Evolutionary conservation across 2,113 vertebrate species (phyloP), one percentile per base, ranked within the genome.

Genomic region (Bos taurus): DNA sequence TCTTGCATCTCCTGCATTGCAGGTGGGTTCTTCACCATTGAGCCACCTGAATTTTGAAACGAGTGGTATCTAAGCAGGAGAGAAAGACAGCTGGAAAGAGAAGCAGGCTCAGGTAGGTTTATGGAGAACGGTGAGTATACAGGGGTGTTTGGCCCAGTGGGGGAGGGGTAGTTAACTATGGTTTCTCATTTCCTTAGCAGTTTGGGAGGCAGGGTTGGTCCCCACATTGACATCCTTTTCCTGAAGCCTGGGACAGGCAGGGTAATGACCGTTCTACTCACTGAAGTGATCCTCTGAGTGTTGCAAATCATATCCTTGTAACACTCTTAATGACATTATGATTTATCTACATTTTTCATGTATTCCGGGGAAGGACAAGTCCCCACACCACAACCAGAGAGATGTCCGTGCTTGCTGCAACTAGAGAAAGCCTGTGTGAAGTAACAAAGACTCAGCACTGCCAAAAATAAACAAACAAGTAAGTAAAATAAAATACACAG

Each of bases 161-260:
- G 10, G 23, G 19, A 71, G 19, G 19, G n/a, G 19, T 23, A 71
- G 9, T 71, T 40, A 23, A 71, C 19, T 12, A 3, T 0, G 0
- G n/a, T 36, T 23, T 71, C 67, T 40, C n/a, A 23, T 71, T 71
- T 71, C 67, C 11, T 12, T 71, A 23, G n/a, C n/a, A 6, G 9
- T 0, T 0, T 71, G n/a, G 67, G 67, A 71, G 67, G 67, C n/a
- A 48, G 25, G 25, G 33, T 36, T 10, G 10, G 9, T 50, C 28
- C 19, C 13, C 4, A 85, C 21, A 26, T 10, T 36, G 28, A 28
- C 30, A 4, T 33, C 6, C 10, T 6, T 21, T 30, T 30, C 12
- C 43, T 2, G 0, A 77, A 60, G 23, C 83, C 14, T 50, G 64
- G 33, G 25, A 19, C 54, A 7, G 12, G 48, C 54, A 9, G 13